Evolutionary conservation across 92 coral and sea anemone species (phyloP).

Genomic region (Bergia puertoricense): DNA sequence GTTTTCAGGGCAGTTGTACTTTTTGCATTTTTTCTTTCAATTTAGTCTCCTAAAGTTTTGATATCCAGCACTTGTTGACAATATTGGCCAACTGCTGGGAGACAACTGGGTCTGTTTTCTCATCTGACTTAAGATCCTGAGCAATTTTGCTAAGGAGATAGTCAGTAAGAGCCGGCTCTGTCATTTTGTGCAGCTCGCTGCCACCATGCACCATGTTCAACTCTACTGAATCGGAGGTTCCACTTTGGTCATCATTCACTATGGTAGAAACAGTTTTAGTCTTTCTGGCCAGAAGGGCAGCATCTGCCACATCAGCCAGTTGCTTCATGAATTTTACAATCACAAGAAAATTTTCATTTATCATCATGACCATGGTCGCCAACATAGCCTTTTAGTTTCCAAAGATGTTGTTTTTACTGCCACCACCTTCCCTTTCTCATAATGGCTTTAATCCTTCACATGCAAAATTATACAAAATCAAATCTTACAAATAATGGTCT

Average conservation of each 20-base stretch:
- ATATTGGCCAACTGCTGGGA: slow-evolving; percentile 47
- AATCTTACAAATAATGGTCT: too few relatives aligned
- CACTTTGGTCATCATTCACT: neutral
- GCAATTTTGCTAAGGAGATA: slow-evolving; percentile 36
- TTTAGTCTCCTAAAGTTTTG: slow-evolving; percentile 47
- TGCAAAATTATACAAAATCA: too few relatives aligned
- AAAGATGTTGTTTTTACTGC: too few relatives aligned
- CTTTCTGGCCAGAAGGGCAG: slow-evolving; percentile 15
- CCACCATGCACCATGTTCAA: neutral
- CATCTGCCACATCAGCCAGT: slow-evolving; percentile 7
- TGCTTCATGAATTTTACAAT: neutral
- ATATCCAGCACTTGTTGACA: slow-evolving; percentile 43
- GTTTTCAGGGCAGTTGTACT: slow-evolving; percentile 32
- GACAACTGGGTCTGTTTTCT: slow-evolving; percentile 17
- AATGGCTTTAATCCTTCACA: too few relatives aligned
- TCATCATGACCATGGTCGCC: neutral
- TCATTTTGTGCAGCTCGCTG: slow-evolving; percentile 19
- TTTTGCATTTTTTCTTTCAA: slow-evolving; percentile 27
- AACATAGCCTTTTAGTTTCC: too few relatives aligned
- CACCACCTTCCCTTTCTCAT: too few relatives aligned
- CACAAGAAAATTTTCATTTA: neutral
- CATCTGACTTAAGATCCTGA: slow-evolving; percentile 40
- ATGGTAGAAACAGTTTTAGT: neutral
- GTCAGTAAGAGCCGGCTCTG: slow-evolving; percentile 1
- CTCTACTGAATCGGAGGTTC: slow-evolving; percentile 40